These are phyloP conservation scores for Potamilus streckersoni DNA, from an alignment of 1,140 invertebrate species.

Conservation along the genomic window DNA sequence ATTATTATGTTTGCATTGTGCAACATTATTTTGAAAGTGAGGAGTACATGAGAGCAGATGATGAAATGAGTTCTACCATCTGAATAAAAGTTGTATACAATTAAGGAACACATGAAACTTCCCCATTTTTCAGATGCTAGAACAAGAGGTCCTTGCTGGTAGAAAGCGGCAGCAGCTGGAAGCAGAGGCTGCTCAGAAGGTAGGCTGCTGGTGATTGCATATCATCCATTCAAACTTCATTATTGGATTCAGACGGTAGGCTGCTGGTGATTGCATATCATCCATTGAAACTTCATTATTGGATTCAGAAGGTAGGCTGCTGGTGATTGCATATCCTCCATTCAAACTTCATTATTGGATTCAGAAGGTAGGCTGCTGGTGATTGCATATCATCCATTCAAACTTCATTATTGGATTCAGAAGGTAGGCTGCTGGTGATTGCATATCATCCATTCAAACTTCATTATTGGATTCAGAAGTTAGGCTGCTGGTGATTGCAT, in stretches of 20 bases:
- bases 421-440: slow-evolving; percentile 36
- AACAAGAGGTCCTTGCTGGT: slow-evolving; percentile 57
- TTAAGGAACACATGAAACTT: no score
- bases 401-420: slow-evolving; percentile 9
- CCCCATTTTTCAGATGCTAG: slow-evolving; percentile 47
- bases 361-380: slow-evolving; percentile 40
- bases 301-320: slow-evolving; percentile 45
- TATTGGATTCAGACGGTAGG: slow-evolving; percentile 25
- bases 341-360: background rate
- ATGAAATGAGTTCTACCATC: no score
- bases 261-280: background rate
- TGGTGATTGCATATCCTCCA: background rate
- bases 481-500: slow-evolving; percentile 6
- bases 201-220: slow-evolving; percentile 6
- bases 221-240: background rate
- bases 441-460: background rate
- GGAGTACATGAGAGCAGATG: no score
- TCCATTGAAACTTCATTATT: background rate
- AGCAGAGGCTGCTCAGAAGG: slow-evolving; percentile 49
- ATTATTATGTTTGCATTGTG: no score
- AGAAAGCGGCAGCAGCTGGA: slow-evolving; percentile 54
- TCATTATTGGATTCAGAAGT: slow-evolving; percentile 42
- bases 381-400: background rate
- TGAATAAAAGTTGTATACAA: no score
- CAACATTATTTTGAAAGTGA: no score